Evolutionary conservation across 2,888 invertebrate genomes (phyloP).

Genomic region (Hydriomena furcata): DNA sequence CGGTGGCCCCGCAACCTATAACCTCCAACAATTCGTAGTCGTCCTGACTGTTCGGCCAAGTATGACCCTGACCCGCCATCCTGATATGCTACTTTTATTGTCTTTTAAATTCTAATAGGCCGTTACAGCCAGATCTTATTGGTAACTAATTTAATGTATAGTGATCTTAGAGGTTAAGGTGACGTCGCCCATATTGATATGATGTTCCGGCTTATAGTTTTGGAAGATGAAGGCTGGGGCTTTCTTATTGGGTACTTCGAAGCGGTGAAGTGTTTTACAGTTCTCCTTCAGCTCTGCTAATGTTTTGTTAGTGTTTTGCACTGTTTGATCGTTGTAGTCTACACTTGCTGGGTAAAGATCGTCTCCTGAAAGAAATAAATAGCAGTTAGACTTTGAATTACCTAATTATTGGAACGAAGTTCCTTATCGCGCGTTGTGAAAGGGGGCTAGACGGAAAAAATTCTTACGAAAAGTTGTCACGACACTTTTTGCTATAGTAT

Average conservation of each 20-base stretch:
- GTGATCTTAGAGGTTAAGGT: slow-evolving; percentile 44
- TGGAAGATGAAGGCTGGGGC: slow-evolving; percentile 47
- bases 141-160: slow-evolving; percentile 37
- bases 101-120: slow-evolving; percentile 56
- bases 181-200: slow-evolving; percentile 69
- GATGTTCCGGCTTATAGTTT: slow-evolving; percentile 61
- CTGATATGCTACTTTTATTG: slow-evolving; percentile 34
- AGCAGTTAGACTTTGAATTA: too few species aligned
- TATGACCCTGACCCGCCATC: slow-evolving; percentile 68
- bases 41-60: slow-evolving; percentile 97
- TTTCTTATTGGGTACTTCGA: slow-evolving; percentile 45
- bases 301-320: slow-evolving; percentile 54
- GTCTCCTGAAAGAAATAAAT: slow-evolving; percentile 71
- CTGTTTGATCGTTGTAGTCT: slow-evolving; percentile 57
- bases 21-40: slow-evolving; percentile 97
- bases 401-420: too few species aligned
- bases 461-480: too few species aligned
- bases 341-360: slow-evolving; percentile 69
- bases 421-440: too few species aligned
- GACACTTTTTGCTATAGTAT: too few species aligned
- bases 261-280: slow-evolving; percentile 55
- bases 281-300: slow-evolving; percentile 59
- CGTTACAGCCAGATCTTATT: slow-evolving; percentile 47
- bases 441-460: too few species aligned
- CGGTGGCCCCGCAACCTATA: slow-evolving; percentile 98